These are phyloP conservation scores for Lasioglossum leucozonium DNA, from an alignment of 2,888 invertebrate genomes.

Conservation along the genomic window DNA sequence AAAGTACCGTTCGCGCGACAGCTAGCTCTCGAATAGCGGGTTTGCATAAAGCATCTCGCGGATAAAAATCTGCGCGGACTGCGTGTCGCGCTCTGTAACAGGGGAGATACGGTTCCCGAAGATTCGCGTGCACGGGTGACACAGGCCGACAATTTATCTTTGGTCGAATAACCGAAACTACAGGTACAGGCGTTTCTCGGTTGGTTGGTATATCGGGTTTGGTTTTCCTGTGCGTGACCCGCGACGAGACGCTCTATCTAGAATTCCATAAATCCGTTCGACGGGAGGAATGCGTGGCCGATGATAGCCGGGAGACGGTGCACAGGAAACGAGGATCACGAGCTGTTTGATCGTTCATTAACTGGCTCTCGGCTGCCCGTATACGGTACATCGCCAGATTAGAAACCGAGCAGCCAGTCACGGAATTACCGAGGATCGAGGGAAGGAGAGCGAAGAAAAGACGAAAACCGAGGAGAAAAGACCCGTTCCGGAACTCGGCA, in stretches of 20 bases:
- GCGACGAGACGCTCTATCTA: constrained; percentile 28
- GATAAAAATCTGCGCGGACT: neutral
- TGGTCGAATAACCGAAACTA: constrained; percentile 51
- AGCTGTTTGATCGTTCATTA: constrained; percentile 41
- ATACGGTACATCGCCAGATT: constrained; percentile 40
- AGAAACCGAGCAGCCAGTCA: constrained; percentile 29
- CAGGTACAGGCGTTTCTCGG: neutral
- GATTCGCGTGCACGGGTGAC: constrained; percentile 46
- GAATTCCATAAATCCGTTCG: constrained; percentile 50
- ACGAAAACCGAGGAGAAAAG: no score
- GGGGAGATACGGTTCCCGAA: constrained; percentile 10
- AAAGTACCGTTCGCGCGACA: constrained; percentile 20
- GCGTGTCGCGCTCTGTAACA: neutral
- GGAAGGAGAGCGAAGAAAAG: neutral
- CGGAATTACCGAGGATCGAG: constrained; percentile 6
- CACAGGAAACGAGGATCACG: constrained; percentile 31
- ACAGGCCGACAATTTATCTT: constrained; percentile 42
- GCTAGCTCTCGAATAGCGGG: neutral
- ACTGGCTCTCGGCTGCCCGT: neutral
- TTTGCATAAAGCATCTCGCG: neutral
- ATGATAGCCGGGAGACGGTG: constrained; percentile 33
- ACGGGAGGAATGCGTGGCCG: constrained; percentile 20
- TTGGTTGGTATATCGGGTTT: constrained; percentile 14
- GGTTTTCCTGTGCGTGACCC: constrained; percentile 26
- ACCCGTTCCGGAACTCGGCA: constrained; percentile 8